Percentiles rank a stretch among this genome's conserved stretches.
Conservation (phyloP, 2,888 invertebrate genomes). For the Ormyrus labotus region DNA sequence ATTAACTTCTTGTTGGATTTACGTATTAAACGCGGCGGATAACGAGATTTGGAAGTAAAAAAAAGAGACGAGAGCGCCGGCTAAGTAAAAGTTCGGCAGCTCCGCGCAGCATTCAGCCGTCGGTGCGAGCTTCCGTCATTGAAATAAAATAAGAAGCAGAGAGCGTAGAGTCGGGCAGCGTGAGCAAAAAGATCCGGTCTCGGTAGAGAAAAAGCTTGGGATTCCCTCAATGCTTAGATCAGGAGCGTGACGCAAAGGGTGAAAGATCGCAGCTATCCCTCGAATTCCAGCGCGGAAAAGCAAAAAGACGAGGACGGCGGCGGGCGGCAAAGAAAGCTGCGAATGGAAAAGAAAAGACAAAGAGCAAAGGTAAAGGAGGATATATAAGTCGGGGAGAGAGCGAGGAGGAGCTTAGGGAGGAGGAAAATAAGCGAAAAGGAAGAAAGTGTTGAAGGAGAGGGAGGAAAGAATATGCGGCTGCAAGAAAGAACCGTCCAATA, state of each 20-base stretch:
- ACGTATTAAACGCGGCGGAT: no score
- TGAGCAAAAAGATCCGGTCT: constrained; percentile 25
- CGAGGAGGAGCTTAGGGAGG: constrained; percentile 26
- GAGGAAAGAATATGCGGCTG: constrained; percentile 71
- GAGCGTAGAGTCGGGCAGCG: neutral
- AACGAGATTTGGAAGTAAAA: no score
- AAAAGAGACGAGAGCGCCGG: no score
- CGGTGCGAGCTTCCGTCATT: no score
- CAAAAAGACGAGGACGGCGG: constrained; percentile 20
- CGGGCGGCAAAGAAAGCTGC: constrained; percentile 13
- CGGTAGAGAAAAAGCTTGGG: neutral
- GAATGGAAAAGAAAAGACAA: constrained; percentile 19
- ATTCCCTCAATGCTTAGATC: neutral
- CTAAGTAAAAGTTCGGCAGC: no score
- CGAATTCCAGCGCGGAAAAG: neutral
- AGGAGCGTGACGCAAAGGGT: neutral
- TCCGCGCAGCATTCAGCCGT: no score
- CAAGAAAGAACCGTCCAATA: constrained; percentile 74
- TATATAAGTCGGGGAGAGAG: neutral
- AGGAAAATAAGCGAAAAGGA: neutral
- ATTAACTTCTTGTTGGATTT: no score
- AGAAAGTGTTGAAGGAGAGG: constrained; percentile 38
- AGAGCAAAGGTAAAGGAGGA: constrained; percentile 14
- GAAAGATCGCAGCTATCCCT: neutral
- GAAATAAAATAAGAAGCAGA: constrained; percentile 20